Base-by-base conservation (phyloP, 2,113 vertebrate species). In the Trachemys scripta region DNA sequence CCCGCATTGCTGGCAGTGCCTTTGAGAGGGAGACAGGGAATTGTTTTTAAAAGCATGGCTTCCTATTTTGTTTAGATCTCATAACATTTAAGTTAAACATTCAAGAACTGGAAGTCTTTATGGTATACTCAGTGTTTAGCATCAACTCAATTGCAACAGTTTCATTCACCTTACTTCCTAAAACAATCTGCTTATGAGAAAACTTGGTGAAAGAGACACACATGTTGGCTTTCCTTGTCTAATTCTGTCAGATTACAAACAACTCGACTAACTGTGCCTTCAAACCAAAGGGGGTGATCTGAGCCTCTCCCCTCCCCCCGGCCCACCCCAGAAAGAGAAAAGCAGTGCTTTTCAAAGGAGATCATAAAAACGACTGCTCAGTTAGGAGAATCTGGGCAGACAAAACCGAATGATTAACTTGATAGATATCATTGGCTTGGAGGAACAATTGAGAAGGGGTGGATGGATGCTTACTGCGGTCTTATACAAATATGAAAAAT, bases 91-190 rank as follows among this genome's bases (percentile, higher is more conserved):
- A 22, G 56, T 27, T 57, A 53, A 62, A 84, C 3, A 0, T 57
- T 35, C 1, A 20, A 13, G n/a, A 80, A 13, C 3, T 5, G 86
- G 25, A 50, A 94, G 10, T 2, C 22, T 62, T 45, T 57, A 31
- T 42, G 22, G 9, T 51, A 49, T 6, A 51, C 3, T 92, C 56
- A 62, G 65, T 16, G 65, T 65, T 95, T 62, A 90, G 72, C 62
- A 75, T 17, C 90, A 3, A 0, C 57, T 96, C 93, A 80, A 57
- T 93, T 91, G 91, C 76, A 96, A 56, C 92, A 90, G 90, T 10
- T 27, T 5, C n/a, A 80, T 84, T 35, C 50, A 35, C 51, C 88
- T 89, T 80, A 78, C 54, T 93, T 82, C 8, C 3, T 29, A n/a
- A 59, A 22, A 94, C 2, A 0, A 17, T 76, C 29, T 69, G 31